Base-by-base conservation (phyloP, 2,888 invertebrate genomes). In the Copidosoma aretas region DNA sequence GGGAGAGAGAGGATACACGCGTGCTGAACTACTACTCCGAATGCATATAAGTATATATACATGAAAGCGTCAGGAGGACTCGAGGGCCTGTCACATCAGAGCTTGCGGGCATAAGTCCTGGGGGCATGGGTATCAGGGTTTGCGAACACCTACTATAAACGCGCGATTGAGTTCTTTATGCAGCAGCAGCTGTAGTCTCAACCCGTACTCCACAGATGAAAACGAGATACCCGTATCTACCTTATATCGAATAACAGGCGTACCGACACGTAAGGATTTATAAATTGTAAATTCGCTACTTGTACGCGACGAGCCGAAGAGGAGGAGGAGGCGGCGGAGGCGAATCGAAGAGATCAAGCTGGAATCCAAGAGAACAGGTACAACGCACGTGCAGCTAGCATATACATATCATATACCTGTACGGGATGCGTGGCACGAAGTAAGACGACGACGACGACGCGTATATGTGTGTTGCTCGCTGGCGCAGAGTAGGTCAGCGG, bases 401-500 rank as follows among this genome's bases (percentile, higher is more conserved):
- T 57, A 64, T 64, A 68, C 52, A 51, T 32, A 32, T 8, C 8
- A n/a, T n/a, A n/a, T 32, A 32, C 32, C 8, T 25, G 14, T 15
- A 51, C 41, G 22, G 39, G 49, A 41, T 57, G 57, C 58, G 52
- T 61, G 64, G 52, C 60, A 58, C 56, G 60, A 10, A 56, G 25
- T 22, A 49, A 54, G 64, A 52, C 58, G 58, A 63, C 32, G 56
- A 51, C 49, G 64, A 56, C 25, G 59, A 39, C 54, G 51, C 15
- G 51, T 39, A 39, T 22, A 22, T 19, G 24, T 60, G 4, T 39
- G 15, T n/a, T n/a, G n/a, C n/a, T n/a, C n/a, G n/a, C n/a, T n/a
- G n/a, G 41, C 41, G 49, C 24, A 67, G 57, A 81, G 82, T 83
- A 80, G 83, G 83, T 83, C 83, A 83, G 76, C 81, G 80, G 83